Evolutionary conservation across 2,888 invertebrate genomes (phyloP).

Genomic region (Drosophila tripunctata): DNA sequence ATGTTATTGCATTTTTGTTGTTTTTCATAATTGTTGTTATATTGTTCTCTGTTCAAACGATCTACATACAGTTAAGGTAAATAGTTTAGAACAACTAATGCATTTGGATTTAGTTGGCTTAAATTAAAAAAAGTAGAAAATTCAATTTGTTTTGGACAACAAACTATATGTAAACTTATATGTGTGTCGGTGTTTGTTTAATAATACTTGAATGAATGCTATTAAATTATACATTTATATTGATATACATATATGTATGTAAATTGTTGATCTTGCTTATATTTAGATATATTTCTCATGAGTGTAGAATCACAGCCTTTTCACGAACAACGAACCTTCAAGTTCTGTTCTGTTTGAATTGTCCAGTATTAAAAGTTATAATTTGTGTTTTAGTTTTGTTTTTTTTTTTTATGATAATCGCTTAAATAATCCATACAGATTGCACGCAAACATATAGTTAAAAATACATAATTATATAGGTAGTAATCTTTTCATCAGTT

Average conservation of each 20-base stretch:
- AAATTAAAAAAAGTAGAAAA: slow-evolving; percentile 64
- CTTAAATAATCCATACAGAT: slow-evolving; percentile 44
- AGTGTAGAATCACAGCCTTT: slow-evolving; percentile 81
- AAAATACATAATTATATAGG: not conserved
- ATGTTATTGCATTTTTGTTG: slow-evolving; percentile 46
- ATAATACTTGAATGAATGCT: slow-evolving; percentile 61
- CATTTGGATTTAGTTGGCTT: slow-evolving; percentile 37
- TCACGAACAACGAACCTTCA: slow-evolving; percentile 61
- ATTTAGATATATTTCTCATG: slow-evolving; percentile 69
- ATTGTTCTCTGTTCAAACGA: slow-evolving; percentile 44
- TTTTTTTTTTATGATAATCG: slow-evolving; percentile 6
- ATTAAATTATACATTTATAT: slow-evolving; percentile 34
- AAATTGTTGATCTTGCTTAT: slow-evolving; percentile 29
- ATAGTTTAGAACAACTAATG: slow-evolving; percentile 64
- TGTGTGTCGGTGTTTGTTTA: not conserved
- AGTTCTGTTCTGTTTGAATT: slow-evolving; percentile 66
- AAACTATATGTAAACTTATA: slow-evolving; percentile 42
- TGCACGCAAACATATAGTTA: slow-evolving; percentile 31
- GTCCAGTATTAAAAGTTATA: slow-evolving; percentile 61
- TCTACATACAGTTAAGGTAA: slow-evolving; percentile 53
- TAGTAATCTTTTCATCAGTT: slow-evolving; percentile 42
- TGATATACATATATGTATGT: slow-evolving; percentile 3
- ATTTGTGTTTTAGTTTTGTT: slow-evolving; percentile 21
- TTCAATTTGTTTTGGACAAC: slow-evolving; percentile 35
- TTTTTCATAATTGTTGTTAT: slow-evolving; percentile 27